Evolutionary conservation across 2,797 vertebrate genomes (phyloP), one percentile per base, ranked within the genome.

Genomic region (Mergus octosetaceus): DNA sequence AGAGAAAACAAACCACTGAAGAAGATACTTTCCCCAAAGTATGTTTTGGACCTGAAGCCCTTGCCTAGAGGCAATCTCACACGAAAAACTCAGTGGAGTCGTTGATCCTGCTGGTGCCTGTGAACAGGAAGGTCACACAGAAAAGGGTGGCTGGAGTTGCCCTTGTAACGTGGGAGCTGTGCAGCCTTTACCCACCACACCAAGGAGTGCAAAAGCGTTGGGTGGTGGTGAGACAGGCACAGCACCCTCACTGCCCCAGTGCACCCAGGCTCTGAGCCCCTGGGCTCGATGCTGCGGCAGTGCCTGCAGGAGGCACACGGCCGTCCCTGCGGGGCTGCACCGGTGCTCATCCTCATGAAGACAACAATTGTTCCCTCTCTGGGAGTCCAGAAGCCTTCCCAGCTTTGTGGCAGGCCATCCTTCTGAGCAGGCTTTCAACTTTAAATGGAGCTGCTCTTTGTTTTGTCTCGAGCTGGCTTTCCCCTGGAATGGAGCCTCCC

Each of bases 171-270:
- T 27, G 43, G 45, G 32, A 32, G 32, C 56, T 62, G 5, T 3
- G 4, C 1, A 22, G 32, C 22, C 6, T 27, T 39, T 45, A 28
- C 22, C 18, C 32, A 25, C 19, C 18, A 22, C 21, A 14, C 14
- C 3, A 0, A 3, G 54, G 34, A 36, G 27, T 1, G 0, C 27
- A 15, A 56, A 51, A 10, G 12, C 19, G 14, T 9, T 57, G 18
- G 73, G 36, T 27, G 61, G 54, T 18, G 21, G 66, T 24, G 7
- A 60, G 54, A 30, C 41, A 14, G 32, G 45, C 34, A 3, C 7
- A 25, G 18, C 12, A 30, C 28, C 66, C 45, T 47, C 13, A 2
- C 17, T 1, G 13, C 45, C 39, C 20, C 20, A 11, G 20, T 19
- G n/a, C 51, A 13, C 6, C 2, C 39, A 6, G 71, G 12, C 15